Conservation (phyloP, 2,888 invertebrate species). For the Amblyjoppa fuscipennis region DNA sequence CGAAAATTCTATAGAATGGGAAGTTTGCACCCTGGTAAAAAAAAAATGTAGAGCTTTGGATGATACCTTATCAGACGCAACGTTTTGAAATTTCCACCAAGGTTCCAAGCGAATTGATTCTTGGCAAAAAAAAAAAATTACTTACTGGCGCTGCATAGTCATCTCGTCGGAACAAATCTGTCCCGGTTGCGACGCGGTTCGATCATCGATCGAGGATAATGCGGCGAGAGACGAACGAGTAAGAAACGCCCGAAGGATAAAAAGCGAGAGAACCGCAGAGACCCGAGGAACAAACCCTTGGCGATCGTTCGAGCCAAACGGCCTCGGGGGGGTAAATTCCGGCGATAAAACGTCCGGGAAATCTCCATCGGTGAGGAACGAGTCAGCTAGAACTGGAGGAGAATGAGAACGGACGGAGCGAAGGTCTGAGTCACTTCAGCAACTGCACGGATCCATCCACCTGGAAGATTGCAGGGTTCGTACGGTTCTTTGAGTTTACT, state of each 20-base stretch:
- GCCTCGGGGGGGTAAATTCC: conserved; percentile 2
- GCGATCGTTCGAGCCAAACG: neutral
- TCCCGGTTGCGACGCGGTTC: too few species aligned
- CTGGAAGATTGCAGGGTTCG: neutral
- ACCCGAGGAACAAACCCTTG: neutral
- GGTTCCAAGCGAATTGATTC: too few species aligned
- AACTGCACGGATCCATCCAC: neutral
- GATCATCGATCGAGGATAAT: too few species aligned
- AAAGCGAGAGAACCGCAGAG: neutral
- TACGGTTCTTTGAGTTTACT: neutral
- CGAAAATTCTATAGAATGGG: too few species aligned
- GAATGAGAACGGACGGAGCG: neutral
- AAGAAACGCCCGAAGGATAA: neutral
- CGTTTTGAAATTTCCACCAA: too few species aligned
- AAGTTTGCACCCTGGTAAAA: too few species aligned
- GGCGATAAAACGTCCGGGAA: neutral
- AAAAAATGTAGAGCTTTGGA: too few species aligned
- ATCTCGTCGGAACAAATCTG: too few species aligned
- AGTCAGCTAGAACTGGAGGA: neutral
- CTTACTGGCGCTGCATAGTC: too few species aligned
- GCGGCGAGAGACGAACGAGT: too few species aligned
- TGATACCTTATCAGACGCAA: too few species aligned
- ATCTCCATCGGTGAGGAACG: neutral
- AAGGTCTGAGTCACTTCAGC: neutral
- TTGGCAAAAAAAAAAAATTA: too few species aligned